These are phyloP conservation scores for Trididemnum clinides DNA, from an alignment of 23 tunicate species.

Conservation along the genomic window DNA sequence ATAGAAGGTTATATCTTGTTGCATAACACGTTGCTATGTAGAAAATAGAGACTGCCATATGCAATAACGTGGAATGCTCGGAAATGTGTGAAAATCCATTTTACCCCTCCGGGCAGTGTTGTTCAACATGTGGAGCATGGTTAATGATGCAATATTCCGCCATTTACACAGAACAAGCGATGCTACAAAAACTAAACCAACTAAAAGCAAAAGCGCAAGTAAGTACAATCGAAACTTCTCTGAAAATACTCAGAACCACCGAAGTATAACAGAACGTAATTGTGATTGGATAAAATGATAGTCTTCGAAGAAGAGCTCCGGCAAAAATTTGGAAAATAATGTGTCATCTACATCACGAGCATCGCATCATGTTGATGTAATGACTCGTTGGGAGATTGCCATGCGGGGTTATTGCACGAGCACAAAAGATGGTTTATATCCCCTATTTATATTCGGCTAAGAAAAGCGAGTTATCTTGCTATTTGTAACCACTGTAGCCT, in stretches of 20 bases:
- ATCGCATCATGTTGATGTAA: no score
- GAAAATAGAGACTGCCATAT: constrained; percentile 10
- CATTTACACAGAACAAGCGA: constrained; percentile 57
- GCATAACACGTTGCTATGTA: no score
- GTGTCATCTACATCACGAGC: no score
- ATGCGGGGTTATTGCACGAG: no score
- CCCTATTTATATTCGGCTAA: no score
- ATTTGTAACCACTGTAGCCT: no score
- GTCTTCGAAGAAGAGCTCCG: no score
- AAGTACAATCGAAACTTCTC: neutral
- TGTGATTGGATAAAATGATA: neutral
- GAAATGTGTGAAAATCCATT: constrained; percentile 41
- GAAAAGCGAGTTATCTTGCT: no score
- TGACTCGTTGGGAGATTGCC: no score
- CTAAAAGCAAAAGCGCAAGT: neutral
- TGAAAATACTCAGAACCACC: neutral
- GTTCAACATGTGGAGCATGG: constrained; percentile 65
- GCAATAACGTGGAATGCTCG: constrained; percentile 12
- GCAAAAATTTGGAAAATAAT: no score
- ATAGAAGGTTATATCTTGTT: no score
- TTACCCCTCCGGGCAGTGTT: constrained; percentile 58
- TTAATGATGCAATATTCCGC: constrained; percentile 37
- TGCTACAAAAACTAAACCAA: constrained; percentile 17
- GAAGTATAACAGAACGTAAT: neutral
- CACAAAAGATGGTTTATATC: no score